A percentile compares a stretch with the other conserved stretches of the same genome.
Conservation (phyloP, 2,797 vertebrate species). For the Artibeus jamaicensis region DNA sequence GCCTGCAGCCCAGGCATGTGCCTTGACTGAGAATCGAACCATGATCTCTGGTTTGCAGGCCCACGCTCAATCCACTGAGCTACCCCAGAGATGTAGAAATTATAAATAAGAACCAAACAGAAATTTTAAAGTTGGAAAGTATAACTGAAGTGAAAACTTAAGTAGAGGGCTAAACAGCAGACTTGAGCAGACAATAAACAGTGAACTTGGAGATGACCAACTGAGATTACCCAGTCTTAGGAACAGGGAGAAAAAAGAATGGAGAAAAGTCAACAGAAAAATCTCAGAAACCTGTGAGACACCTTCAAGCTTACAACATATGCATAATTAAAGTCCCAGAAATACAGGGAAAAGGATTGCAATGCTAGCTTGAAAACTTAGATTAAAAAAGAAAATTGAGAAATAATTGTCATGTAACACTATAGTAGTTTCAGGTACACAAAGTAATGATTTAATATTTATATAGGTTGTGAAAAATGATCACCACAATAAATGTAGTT, state of each 20-base stretch:
- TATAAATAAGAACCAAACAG: not conserved
- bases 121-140: not conserved
- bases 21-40: no score
- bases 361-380: not conserved
- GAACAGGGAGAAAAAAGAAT: not conserved
- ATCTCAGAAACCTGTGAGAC: not conserved
- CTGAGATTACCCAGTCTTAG: not conserved
- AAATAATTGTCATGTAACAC: not conserved
- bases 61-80: no score
- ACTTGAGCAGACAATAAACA: not conserved
- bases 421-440: not conserved
- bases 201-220: not conserved
- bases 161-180: not conserved
- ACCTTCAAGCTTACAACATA: not conserved
- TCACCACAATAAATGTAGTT: not conserved
- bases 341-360: not conserved
- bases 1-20: no score
- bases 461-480: not conserved
- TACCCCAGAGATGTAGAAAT: not conserved
- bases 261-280: not conserved
- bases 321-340: not conserved
- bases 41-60: no score
- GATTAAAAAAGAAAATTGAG: not conserved
- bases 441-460: not conserved
- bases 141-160: not conserved